These are phyloP conservation scores for Poicephalus gulielmi DNA, from an alignment of 2,113 vertebrate species.

Conservation along the genomic window DNA sequence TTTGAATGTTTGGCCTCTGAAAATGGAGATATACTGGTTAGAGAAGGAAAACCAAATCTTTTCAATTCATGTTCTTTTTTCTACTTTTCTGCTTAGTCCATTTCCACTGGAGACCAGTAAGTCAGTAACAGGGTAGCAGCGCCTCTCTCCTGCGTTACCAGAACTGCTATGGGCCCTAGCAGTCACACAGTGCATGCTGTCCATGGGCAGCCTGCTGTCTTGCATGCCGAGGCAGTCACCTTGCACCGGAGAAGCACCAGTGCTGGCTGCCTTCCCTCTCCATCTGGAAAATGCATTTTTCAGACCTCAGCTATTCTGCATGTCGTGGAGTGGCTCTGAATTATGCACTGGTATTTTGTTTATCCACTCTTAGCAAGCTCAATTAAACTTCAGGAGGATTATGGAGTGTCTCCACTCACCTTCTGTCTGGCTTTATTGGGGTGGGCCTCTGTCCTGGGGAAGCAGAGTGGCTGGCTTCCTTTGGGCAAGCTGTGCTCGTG, in stretches of 20 bases:
- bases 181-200: rapidly evolving
- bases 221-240: rapidly evolving
- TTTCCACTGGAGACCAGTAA: rapidly evolving
- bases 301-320: neutral
- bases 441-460: too few relatives aligned
- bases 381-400: rapidly evolving
- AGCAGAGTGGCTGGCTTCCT: neutral
- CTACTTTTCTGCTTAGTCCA: rapidly evolving
- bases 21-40: neutral
- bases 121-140: neutral
- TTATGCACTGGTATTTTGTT: rapidly evolving
- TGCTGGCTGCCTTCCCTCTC: rapidly evolving
- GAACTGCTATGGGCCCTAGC: rapidly evolving
- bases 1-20: neutral
- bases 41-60: neutral
- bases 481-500: neutral
- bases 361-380: rapidly evolving
- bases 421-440: neutral
- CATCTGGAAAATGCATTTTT: neutral
- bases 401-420: neutral
- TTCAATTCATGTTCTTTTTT: neutral
- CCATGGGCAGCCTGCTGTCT: neutral
- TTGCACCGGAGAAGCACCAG: rapidly evolving
- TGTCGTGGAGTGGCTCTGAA: neutral
- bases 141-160: rapidly evolving